Evolutionary conservation across 2,113 vertebrate species (phyloP).

Genomic region (Ranitomeya variabilis): DNA sequence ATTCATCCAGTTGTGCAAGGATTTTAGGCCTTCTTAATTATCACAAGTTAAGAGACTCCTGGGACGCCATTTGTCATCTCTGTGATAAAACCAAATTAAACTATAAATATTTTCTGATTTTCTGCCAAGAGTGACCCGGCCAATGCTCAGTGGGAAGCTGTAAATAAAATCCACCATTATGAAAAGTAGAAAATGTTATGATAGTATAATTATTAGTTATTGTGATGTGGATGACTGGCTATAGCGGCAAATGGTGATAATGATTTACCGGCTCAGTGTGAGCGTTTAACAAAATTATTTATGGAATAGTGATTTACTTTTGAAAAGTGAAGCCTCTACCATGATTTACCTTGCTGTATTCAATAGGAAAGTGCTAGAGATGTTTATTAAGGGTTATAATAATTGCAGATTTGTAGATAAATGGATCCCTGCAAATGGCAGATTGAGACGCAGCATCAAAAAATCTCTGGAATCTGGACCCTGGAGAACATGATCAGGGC

Average conservation of each 20-base stretch:
- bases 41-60: not conserved
- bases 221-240: slow-evolving; percentile 19
- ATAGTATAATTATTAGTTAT: slow-evolving; percentile 34
- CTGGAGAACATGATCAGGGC: too few relatives aligned
- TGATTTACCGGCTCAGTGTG: slow-evolving; percentile 17
- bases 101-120: not conserved
- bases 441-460: not conserved
- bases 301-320: slow-evolving; percentile 11
- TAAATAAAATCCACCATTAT: slow-evolving; percentile 4
- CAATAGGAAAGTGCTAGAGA: not conserved
- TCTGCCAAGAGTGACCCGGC: not conserved
- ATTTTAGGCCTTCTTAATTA: not conserved
- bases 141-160: slow-evolving; percentile 9
- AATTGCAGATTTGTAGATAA: not conserved
- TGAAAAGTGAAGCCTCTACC: not conserved
- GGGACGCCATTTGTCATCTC: not conserved
- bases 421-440: not conserved
- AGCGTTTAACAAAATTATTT: not conserved
- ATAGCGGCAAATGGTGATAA: slow-evolving; percentile 11
- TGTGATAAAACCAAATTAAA: slow-evolving; percentile 11
- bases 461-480: too few relatives aligned
- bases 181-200: slow-evolving; percentile 11
- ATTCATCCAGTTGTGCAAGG: not conserved
- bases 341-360: not conserved
- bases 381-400: not conserved